phyloP scores from a whole-genome alignment of 2,888 invertebrate genomes.

The Rhopalosiphum nymphaeae region DNA sequence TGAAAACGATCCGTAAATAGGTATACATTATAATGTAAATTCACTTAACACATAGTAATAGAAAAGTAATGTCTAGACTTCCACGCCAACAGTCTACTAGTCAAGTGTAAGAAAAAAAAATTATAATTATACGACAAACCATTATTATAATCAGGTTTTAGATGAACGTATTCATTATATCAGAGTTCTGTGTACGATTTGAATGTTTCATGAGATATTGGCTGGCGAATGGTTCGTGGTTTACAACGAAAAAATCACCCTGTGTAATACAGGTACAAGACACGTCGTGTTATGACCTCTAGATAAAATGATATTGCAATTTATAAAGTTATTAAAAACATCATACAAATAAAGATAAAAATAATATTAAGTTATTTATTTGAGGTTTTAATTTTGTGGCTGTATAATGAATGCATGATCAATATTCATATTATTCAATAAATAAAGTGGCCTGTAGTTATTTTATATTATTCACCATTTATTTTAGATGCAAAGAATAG shows the following conservation, averaged over 20 bases:
- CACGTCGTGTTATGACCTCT: background rate
- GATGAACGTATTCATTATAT: background rate
- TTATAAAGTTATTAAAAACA: background rate
- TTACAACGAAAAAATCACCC: background rate
- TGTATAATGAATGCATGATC: background rate
- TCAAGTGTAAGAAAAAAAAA: background rate
- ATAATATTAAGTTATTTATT: background rate
- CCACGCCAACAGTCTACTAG: background rate
- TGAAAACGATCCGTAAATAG: background rate
- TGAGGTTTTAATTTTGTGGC: background rate
- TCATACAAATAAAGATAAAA: background rate
- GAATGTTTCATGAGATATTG: background rate
- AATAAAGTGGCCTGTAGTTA: background rate
- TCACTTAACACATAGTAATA: background rate
- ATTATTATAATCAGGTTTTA: background rate
- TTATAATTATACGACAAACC: background rate
- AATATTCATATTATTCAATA: background rate
- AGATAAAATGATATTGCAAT: background rate
- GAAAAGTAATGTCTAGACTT: background rate
- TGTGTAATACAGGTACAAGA: background rate
- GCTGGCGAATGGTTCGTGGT: background rate
- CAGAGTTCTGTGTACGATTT: no score
- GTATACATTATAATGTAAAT: background rate
- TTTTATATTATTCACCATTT: background rate
- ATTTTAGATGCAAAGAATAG: background rate